Base-by-base conservation (phyloP, 2,797 vertebrate genomes). In the Oreortyx pictus region DNA sequence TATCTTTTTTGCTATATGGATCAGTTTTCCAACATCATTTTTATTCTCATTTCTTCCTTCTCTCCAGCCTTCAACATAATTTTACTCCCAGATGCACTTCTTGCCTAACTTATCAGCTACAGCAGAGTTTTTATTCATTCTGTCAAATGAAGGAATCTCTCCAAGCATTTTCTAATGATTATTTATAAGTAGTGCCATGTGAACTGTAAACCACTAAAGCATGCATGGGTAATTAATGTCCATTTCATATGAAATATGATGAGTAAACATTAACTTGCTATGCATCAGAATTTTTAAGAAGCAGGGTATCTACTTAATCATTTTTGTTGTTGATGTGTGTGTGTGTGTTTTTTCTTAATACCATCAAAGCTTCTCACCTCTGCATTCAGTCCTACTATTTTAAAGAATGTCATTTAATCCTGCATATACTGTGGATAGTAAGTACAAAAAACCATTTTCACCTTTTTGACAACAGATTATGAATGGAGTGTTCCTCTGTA, bases 181-280 rank as follows among this genome's bases (percentile, higher is more conserved):
- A 94, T 95, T 96, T 93, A 66, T 95, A 95, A 95, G 62, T 65
- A 91, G 84, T 89, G 78, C 81, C 54, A 81, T 81, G 43, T 82
- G 84, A 94, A 85, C 79, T 82, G 86, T 43, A 95, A 94, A 90
- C 77, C 71, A 56, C 64, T 73, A 86, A 92, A 82, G 39, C 46
- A 74, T 74, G 66, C 59, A 87, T 89, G 60, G 18, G 75, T 79
- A 95, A 82, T 94, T 95, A 95, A 90, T 88, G 82, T 33, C 79
- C 41, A 76, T 88, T 95, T 94, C 25, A 35, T 79, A 50, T 54
- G 44, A 82, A 93, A 92, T 81, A 78, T 35, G 82, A 83, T 83
- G 33, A 85, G 54, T 90, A 94, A 94, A 89, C 46, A 89, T 70
- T 85, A 80, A 82, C 87, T 91, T 93, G 18, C 5, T 72, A 60